Percentiles rank a stretch among this genome's conserved stretches.
phyloP scores from a whole-genome alignment of 1,140 invertebrate species.

The Calliphora vicina region DNA sequence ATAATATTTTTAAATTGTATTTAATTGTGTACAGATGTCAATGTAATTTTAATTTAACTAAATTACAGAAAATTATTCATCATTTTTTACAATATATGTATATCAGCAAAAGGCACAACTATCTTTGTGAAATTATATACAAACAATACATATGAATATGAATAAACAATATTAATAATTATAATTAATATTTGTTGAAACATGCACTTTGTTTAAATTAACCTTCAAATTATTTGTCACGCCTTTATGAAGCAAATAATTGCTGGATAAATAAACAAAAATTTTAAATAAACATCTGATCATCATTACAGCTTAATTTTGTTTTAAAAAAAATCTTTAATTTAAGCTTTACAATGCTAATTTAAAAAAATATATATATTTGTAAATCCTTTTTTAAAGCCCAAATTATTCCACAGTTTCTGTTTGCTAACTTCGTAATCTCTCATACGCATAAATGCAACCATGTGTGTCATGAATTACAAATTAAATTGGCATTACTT shows the following conservation, averaged over 20 bases:
- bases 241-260: neutral
- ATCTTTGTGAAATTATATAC: too few relatives aligned
- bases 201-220: neutral
- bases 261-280: neutral
- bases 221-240: neutral
- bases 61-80: conserved; percentile 1
- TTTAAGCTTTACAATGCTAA: neutral
- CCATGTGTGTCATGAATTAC: neutral
- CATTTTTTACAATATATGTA: neutral
- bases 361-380: too few relatives aligned
- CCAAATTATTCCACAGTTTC: too few relatives aligned
- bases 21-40: conserved; percentile 28
- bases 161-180: neutral
- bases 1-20: neutral
- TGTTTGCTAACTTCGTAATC: too few relatives aligned
- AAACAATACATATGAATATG: neutral
- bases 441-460: neutral
- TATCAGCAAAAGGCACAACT: too few relatives aligned
- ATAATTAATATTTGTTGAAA: neutral
- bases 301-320: neutral
- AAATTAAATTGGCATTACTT: neutral
- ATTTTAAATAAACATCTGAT: too few relatives aligned
- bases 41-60: conserved; percentile 9
- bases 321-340: neutral
- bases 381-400: neutral